Evolutionary conservation across 2,113 vertebrate genomes (phyloP).

Genomic region (Theropithecus gelada): DNA sequence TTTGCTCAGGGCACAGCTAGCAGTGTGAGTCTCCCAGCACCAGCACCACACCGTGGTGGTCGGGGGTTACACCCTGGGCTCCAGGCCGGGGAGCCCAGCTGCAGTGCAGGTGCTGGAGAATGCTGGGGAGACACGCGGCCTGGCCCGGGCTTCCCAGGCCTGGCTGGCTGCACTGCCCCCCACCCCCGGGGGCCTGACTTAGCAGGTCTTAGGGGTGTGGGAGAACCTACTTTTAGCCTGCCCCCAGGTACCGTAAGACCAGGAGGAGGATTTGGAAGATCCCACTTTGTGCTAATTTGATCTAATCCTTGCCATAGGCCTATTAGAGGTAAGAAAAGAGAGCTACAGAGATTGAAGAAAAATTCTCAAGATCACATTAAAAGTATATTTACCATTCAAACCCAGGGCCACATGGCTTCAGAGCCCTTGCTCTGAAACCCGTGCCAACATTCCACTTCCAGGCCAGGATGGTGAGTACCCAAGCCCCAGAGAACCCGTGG

Average conservation of each 20-base stretch:
- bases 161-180: rapidly evolving
- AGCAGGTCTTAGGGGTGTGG: not conserved
- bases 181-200: not conserved
- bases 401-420: not conserved
- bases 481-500: rapidly evolving
- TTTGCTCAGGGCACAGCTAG: not conserved
- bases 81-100: no score
- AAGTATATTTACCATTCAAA: not conserved
- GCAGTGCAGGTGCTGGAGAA: rapidly evolving
- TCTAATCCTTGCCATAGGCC: rapidly evolving
- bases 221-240: no score
- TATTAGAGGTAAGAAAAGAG: no score
- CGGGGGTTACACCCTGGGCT: no score
- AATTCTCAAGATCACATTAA: rapidly evolving
- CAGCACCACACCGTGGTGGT: not conserved
- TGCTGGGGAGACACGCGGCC: no score
- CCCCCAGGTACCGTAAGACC: not conserved
- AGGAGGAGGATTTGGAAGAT: not conserved
- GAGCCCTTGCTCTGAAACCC: not conserved
- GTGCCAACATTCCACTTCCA: not conserved
- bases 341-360: not conserved
- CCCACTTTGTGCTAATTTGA: not conserved
- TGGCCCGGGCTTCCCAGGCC: rapidly evolving
- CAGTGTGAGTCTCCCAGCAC: rapidly evolving
- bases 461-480: rapidly evolving